Base-by-base conservation (phyloP, 2,113 vertebrate genomes). In the Dasypus novemcinctus region DNA sequence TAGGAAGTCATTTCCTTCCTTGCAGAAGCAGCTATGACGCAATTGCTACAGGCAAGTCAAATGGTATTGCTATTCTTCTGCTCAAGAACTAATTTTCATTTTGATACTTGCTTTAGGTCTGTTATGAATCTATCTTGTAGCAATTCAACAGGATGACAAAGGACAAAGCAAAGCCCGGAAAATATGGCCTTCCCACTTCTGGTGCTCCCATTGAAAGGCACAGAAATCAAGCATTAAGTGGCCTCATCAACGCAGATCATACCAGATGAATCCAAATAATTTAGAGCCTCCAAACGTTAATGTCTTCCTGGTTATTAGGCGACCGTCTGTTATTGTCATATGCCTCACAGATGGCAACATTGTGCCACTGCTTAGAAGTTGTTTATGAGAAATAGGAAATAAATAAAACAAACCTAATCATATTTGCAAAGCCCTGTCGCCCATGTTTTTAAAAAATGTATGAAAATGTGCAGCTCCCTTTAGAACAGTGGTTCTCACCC, bases 121-220 rank as follows among this genome's bases (percentile, higher is more conserved):
- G 96, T 95, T 98, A 98, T 98, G 98, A 98, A 98, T 98, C 95
- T 95, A 96, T 98, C 98, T 98, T 91, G 74, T 98, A 98, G 97
- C 93, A 94, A 94, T 33, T 95, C 66, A 61, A 87, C 64, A 89
- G 84, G 82, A 96, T 95, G 94, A 93, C 20, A 93, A 72, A 91
- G 88, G 79, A 95, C 43, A 81, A 81, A 82, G 94, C 59, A 74
- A 68, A 96, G 59, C 87, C 72, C 43, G 57, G 87, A 46, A 78
- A 86, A 93, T 0, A 0, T 1, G 54, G 52, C 69, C 81, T 94
- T 72, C 63, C 68, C 14, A 59, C 74, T 94, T 88, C 82, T 63
- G 75, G 69, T 14, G 7, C 64, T 29, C 49, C 76, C 54, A 14
- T 20, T 0, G 4, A 76, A 96, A 92, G 93, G 82, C 57, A 49